phyloP scores from a whole-genome alignment of 53 echinoderm and acorn worm species.

The Paracentrotus lividus region DNA sequence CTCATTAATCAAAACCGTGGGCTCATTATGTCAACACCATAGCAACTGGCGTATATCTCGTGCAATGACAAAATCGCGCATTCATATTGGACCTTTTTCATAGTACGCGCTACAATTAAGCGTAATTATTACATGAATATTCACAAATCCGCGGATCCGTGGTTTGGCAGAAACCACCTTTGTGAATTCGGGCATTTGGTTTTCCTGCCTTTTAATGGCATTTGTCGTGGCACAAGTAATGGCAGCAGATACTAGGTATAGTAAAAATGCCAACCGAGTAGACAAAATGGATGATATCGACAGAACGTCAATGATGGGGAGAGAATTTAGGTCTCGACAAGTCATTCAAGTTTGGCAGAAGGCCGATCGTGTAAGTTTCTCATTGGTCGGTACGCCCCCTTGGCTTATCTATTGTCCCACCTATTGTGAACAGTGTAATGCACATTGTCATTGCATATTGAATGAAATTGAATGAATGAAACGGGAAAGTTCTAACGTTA shows the following conservation, averaged over 20 bases:
- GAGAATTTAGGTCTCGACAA: slow-evolving; percentile 76
- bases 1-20: no score
- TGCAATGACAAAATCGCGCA: no score
- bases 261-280: neutral
- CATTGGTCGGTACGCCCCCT: slow-evolving; percentile 47
- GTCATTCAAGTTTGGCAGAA: slow-evolving; percentile 95
- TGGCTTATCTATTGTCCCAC: neutral
- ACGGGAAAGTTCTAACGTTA: no score
- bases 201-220: neutral
- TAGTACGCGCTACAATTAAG: no score
- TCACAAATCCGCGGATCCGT: no score
- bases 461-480: no score
- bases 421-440: neutral
- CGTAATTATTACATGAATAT: no score
- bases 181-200: no score
- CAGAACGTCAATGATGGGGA: slow-evolving; percentile 11
- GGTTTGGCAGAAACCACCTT: no score
- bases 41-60: no score
- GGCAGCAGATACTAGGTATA: slow-evolving; percentile 34
- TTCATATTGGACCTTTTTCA: no score
- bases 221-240: neutral
- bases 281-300: neutral
- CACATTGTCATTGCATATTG: neutral
- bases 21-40: no score
- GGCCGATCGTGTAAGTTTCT: slow-evolving; percentile 84